Evolutionary conservation across 2,113 vertebrate species (phyloP).

Genomic region (Coreoperca whiteheadi): DNA sequence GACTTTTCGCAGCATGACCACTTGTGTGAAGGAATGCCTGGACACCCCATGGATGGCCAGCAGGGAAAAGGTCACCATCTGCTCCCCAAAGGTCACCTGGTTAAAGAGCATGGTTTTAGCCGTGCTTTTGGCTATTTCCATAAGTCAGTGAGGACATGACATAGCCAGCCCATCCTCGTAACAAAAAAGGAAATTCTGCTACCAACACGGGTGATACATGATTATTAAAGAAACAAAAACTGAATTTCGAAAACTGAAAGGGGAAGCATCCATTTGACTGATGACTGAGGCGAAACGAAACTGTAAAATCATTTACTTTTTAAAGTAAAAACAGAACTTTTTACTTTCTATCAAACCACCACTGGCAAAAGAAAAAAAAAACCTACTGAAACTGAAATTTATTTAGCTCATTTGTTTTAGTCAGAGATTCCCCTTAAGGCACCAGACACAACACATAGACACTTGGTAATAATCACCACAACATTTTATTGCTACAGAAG

Average conservation of each 20-base stretch:
- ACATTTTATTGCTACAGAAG: conserved; percentile 50
- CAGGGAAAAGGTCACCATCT: conserved; percentile 77
- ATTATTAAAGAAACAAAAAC: background rate
- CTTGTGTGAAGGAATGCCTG: conserved; percentile 76
- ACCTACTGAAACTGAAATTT: background rate
- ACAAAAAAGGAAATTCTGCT: conserved; percentile 3
- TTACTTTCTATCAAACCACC: conserved; percentile 4
- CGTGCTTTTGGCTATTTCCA: conserved; percentile 38
- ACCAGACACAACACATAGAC: background rate
- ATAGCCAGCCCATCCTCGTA: background rate
- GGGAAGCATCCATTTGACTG: background rate
- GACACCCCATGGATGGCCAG: conserved; percentile 66
- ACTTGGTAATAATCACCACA: conserved; percentile 14
- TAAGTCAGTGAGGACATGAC: conserved; percentile 5
- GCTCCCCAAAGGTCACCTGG: conserved; percentile 70
- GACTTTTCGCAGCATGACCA: conserved; percentile 58
- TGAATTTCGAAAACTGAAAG: background rate
- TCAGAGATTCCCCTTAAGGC: conserved; percentile 7
- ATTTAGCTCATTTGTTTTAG: conserved; percentile 30
- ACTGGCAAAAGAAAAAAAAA: background rate
- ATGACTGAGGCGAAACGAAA: background rate
- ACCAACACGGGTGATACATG: background rate
- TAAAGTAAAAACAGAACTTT: background rate
- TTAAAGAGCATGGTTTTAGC: conserved; percentile 44
- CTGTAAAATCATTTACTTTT: background rate